These are phyloP conservation scores for Synergus japonicus DNA, from an alignment of 2,888 invertebrate species.

Conservation along the genomic window DNA sequence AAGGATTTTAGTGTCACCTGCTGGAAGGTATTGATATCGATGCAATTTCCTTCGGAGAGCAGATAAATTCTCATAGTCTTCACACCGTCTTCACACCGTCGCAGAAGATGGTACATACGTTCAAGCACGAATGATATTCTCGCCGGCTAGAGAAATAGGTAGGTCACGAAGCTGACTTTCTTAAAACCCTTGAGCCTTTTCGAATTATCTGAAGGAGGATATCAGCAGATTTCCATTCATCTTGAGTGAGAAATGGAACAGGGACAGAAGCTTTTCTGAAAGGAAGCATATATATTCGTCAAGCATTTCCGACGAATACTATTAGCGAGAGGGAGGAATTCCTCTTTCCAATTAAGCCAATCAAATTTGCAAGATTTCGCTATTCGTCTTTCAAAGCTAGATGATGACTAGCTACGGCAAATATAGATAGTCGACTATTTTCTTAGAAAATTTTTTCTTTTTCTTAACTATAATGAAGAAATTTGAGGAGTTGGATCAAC, in stretches of 20 bases:
- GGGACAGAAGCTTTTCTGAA: too few relatives aligned
- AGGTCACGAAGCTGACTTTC: slow-evolving; percentile 17
- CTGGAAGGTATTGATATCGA: background rate
- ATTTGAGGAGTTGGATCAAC: too few relatives aligned
- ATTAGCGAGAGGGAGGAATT: too few relatives aligned
- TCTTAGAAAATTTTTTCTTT: too few relatives aligned
- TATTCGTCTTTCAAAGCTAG: too few relatives aligned
- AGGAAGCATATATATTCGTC: too few relatives aligned
- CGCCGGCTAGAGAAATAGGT: slow-evolving; percentile 41
- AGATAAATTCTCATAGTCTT: background rate
- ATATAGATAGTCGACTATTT: too few relatives aligned
- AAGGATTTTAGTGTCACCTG: background rate
- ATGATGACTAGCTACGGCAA: too few relatives aligned
- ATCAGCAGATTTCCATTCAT: background rate
- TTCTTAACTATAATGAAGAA: too few relatives aligned
- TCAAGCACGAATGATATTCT: slow-evolving; percentile 45
- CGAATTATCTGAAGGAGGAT: background rate
- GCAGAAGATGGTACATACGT: slow-evolving; percentile 41
- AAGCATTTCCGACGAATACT: too few relatives aligned
- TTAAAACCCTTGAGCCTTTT: slow-evolving; percentile 6
- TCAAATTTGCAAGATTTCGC: too few relatives aligned
- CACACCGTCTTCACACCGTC: slow-evolving; percentile 26
- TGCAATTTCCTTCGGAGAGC: background rate
- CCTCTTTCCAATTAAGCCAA: too few relatives aligned
- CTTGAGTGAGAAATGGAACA: background rate